Conservation (phyloP, 2,888 invertebrate species). For the Macaria notata region DNA sequence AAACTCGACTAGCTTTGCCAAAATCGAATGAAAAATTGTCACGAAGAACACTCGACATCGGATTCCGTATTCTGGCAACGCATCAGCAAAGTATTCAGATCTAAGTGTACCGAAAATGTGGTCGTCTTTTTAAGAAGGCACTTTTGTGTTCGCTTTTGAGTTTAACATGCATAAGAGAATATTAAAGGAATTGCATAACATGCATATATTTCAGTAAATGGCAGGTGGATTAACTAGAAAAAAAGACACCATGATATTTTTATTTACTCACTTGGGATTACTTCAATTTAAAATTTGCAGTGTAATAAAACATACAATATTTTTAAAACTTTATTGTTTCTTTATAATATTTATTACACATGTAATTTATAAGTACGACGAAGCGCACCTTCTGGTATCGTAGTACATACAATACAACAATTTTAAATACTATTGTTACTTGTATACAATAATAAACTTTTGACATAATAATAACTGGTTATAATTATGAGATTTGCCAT, state of each 20-base stretch:
- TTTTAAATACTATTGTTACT: conserved; percentile 75
- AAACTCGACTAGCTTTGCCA: conserved; percentile 10
- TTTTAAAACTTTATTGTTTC: conserved; percentile 80
- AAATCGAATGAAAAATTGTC: conserved; percentile 31
- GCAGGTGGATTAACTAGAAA: too few relatives aligned
- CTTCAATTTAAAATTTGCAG: too few relatives aligned
- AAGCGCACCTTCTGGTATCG: conserved; percentile 61
- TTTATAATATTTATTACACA: conserved; percentile 80
- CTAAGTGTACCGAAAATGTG: conserved; percentile 17
- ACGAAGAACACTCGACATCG: conserved; percentile 17
- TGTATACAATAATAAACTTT: conserved; percentile 81
- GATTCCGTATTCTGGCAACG: conserved; percentile 30
- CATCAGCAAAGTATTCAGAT: conserved; percentile 27
- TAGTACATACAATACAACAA: conserved; percentile 80
- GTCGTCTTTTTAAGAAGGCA: background rate
- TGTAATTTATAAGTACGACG: conserved; percentile 68
- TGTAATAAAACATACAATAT: conserved; percentile 33
- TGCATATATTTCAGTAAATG: too few relatives aligned
- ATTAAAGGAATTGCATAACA: too few relatives aligned
- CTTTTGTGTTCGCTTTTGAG: conserved; percentile 2
- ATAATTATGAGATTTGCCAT: conserved; percentile 67
- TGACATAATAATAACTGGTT: conserved; percentile 79
- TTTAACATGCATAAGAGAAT: too few relatives aligned
- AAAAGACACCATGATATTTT: too few relatives aligned
- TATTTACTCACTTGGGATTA: too few relatives aligned